Evolutionary conservation across 2,888 invertebrate genomes (phyloP).

Genomic region (Notodonta ziczac): DNA sequence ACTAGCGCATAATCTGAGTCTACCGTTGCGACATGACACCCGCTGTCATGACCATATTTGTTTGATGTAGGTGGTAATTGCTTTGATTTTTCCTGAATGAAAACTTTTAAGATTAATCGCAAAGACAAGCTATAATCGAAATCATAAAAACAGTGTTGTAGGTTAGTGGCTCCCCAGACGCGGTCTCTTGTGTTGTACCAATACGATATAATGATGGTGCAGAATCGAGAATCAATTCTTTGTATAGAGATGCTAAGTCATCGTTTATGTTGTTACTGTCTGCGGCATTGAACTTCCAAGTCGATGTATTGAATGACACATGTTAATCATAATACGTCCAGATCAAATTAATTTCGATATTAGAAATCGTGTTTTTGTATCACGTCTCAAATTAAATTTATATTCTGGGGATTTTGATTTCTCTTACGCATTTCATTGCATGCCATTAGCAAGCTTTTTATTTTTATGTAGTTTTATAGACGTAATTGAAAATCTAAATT

Average conservation of each 20-base stretch:
- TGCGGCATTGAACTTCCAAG: conserved; percentile 66
- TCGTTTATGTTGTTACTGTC: conserved; percentile 50
- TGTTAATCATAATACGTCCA: conserved; percentile 19
- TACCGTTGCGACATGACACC: conserved; percentile 47
- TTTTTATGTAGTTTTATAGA: not conserved
- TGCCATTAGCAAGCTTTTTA: not conserved
- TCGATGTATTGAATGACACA: conserved; percentile 40
- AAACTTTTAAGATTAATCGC: conserved; percentile 7
- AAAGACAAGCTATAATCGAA: not conserved
- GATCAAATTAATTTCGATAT: conserved; percentile 29
- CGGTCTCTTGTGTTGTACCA: conserved; percentile 43
- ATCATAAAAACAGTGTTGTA: conserved; percentile 36
- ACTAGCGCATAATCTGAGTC: conserved; percentile 40
- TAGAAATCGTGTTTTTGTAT: conserved; percentile 30
- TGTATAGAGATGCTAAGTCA: conserved; percentile 53
- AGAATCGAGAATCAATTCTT: conserved; percentile 48
- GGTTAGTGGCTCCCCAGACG: conserved; percentile 52
- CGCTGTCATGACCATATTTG: conserved; percentile 49
- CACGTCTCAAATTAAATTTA: conserved; percentile 11
- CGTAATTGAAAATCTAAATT: no score
- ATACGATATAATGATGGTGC: conserved; percentile 53
- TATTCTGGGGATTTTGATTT: conserved; percentile 14
- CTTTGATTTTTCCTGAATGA: not conserved
- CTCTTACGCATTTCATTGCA: conserved; percentile 10
- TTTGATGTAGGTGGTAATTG: conserved; percentile 2